Conservation (phyloP, 1,140 invertebrate species). For the Grapholita molesta region DNA sequence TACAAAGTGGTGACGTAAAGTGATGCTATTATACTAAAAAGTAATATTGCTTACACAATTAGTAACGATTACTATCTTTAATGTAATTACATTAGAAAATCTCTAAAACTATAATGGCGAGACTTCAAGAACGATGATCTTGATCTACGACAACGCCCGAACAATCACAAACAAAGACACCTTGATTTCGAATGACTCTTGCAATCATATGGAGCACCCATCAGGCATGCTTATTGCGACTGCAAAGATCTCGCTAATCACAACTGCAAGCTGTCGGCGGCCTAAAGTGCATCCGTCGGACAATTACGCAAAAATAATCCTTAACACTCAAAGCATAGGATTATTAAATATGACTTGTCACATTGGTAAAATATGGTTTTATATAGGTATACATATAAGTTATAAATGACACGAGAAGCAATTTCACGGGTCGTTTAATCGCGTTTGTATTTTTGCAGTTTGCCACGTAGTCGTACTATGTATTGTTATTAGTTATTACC, state of each 20-base stretch:
- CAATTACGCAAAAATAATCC: constrained; percentile 21
- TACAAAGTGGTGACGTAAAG: no score
- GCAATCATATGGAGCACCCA: constrained; percentile 41
- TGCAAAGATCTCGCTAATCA: constrained; percentile 40
- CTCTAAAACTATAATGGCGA: not conserved
- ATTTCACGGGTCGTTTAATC: constrained; percentile 58
- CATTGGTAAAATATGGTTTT: constrained; percentile 22
- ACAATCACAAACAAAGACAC: constrained; percentile 23
- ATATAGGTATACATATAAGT: constrained; percentile 45
- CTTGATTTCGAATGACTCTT: constrained; percentile 25
- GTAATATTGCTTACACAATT: no score
- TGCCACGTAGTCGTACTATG: not conserved
- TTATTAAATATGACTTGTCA: not conserved
- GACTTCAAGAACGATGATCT: constrained; percentile 40
- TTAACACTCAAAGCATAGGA: constrained; percentile 11
- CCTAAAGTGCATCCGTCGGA: constrained; percentile 26
- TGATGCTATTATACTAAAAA: no score
- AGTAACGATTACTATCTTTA: no score
- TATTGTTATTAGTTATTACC: not conserved
- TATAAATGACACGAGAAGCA: constrained; percentile 44
- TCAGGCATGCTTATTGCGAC: constrained; percentile 30
- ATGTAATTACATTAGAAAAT: not conserved
- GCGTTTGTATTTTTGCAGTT: constrained; percentile 23
- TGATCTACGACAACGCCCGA: constrained; percentile 37
- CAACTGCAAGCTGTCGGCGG: constrained; percentile 44